phyloP scores from a whole-genome alignment of 2,888 invertebrate genomes.

The Papilio elwesi region DNA sequence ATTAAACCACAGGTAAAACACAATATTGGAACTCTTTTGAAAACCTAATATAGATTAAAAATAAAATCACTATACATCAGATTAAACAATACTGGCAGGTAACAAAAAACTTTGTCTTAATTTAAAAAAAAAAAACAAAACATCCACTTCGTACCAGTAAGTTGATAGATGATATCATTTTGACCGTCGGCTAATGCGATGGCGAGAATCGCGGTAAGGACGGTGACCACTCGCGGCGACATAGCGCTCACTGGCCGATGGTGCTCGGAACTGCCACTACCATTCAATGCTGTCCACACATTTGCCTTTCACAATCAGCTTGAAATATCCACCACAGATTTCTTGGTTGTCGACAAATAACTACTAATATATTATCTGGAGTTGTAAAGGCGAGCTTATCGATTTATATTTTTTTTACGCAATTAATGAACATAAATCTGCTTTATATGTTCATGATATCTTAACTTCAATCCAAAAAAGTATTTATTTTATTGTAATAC shows the following conservation, averaged over 20 bases:
- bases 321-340: constrained; percentile 11
- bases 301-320: constrained; percentile 40
- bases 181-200: constrained; percentile 23
- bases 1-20: constrained; percentile 25
- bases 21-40: not conserved
- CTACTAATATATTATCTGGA: not conserved
- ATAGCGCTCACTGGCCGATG: constrained; percentile 47
- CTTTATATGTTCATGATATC: too few relatives aligned
- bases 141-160: constrained; percentile 33
- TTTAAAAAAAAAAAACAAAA: not conserved
- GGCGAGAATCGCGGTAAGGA: constrained; percentile 40
- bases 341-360: not conserved
- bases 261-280: constrained; percentile 25
- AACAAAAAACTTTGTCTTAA: not conserved
- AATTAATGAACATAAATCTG: too few relatives aligned
- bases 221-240: constrained; percentile 44
- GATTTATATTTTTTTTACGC: too few relatives aligned
- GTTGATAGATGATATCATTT: constrained; percentile 34
- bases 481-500: too few relatives aligned
- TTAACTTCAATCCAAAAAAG: too few relatives aligned
- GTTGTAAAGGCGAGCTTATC: too few relatives aligned
- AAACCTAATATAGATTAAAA: too few relatives aligned
- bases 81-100: not conserved
- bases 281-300: constrained; percentile 14
- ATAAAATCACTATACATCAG: not conserved